These are phyloP conservation scores for Pseudococcus viburni DNA, from an alignment of 2,888 invertebrate genomes.

Conservation along the genomic window DNA sequence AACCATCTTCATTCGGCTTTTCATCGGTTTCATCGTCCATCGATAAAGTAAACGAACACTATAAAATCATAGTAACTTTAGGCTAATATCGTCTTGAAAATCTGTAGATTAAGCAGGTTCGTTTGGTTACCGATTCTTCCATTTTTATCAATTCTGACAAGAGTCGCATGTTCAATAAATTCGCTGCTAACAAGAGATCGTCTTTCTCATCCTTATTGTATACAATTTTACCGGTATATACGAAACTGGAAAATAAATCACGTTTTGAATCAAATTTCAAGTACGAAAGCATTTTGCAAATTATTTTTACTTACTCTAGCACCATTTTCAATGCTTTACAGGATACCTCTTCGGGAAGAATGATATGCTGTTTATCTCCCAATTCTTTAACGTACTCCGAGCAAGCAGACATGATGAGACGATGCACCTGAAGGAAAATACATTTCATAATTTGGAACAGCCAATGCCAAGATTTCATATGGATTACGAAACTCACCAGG, in stretches of 20 bases:
- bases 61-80: background rate
- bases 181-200: slow-evolving; percentile 53
- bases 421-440: slow-evolving; percentile 59
- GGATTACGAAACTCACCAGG: slow-evolving; percentile 29
- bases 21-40: slow-evolving; percentile 61
- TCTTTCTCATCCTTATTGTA: slow-evolving; percentile 58
- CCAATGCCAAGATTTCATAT: background rate
- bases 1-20: background rate
- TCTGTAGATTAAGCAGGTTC: background rate
- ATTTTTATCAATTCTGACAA: slow-evolving; percentile 56
- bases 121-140: slow-evolving; percentile 51
- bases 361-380: slow-evolving; percentile 61
- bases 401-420: slow-evolving; percentile 59
- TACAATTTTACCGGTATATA: slow-evolving; percentile 59
- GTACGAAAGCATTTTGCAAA: background rate
- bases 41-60: slow-evolving; percentile 60
- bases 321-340: slow-evolving; percentile 60
- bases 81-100: background rate
- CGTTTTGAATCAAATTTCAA: background rate
- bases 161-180: slow-evolving; percentile 54
- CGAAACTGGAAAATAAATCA: slow-evolving; percentile 39
- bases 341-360: slow-evolving; percentile 62
- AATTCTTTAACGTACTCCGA: slow-evolving; percentile 62
- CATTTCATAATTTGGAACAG: background rate
- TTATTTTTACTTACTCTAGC: slow-evolving; percentile 54